Evolutionary conservation across 2,113 vertebrate species (phyloP), one percentile per base, ranked within the genome.

Genomic region (Orcinus orca): DNA sequence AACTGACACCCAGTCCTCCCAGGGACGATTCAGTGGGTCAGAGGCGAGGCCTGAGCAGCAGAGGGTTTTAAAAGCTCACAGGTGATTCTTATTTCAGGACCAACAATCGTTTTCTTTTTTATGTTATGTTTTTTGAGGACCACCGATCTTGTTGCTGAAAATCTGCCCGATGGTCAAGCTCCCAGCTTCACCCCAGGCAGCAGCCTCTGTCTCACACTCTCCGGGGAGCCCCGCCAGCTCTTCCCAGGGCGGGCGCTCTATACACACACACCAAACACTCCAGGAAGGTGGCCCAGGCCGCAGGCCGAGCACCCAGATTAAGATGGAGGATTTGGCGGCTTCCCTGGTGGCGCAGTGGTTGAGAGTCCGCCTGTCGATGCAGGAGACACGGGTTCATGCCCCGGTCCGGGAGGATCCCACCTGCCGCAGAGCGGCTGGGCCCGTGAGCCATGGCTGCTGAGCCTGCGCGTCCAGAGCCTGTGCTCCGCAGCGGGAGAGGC

Each of bases 221-320:
- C 33, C 3, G 3, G 10, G 88, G 79, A 10, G 23, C 31, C 77
- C 20, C 11, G 17, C 26, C 6, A 1, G 3, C 20, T 31, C 20
- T 20, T 26, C 81, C 18, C 80, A 2, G 55, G 41, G n/a, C 9
- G 5, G 4, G 33, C 2, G 2, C 2, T 23, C 8, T 17, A 2
- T 5, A n/a, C 23, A 6, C 33, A 50, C 55, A 1, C 36, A 63
- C 60, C 41, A 14, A 3, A 26, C 23, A 26, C 0, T 5, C 29
- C 15, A 21, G 73, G 33, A 33, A 44, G 6, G 2, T 0, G 0
- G 88, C 70, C 8, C 20, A 47, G 13, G 20, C 47, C 70, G n/a
- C 15, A 25, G 17, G 23, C 38, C 8, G 3, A 14, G 38, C 15
- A 12, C 17, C 47, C 8, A 0, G 4, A 17, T 2, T 3, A 18